Evolutionary conservation across 2,797 vertebrate species (phyloP), one percentile per base, ranked within the genome.

Genomic region (Gallinago stenura): DNA sequence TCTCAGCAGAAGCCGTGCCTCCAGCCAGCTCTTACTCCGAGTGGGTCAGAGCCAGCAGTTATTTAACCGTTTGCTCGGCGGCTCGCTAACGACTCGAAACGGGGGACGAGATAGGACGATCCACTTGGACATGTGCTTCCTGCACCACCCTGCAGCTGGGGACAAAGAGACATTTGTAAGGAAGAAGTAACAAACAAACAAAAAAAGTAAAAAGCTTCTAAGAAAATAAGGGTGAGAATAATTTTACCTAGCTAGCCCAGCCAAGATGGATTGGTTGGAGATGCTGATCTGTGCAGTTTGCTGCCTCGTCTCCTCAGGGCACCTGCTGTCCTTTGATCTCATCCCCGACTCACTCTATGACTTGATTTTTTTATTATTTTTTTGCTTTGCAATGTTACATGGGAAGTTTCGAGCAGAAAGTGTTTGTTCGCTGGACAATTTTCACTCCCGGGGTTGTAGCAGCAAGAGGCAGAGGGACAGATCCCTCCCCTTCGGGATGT

Each of bases 1-100:
- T 72, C 93, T 69, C 90, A 76, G 94, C 70, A 95, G 93, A 90
- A 94, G 72, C n/a, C 22, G 3, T 50, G 80, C 35, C 66, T 78
- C 72, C 77, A 79, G 58, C 64, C 11, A 81, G 80, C 65, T 50
- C 54, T 7, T n/a, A 50, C 69, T 90, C 78, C 1, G 25, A 60
- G 62, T 3, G 28, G 33, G 68, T 78, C 50, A 88, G 41, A 81
- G 76, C 48, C 90, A 61, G n/a, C 5, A 30, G 18, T 41, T 24
- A 46, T 19, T 82, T 81, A 92, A 86, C 61, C 3, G 6, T 71
- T 87, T 22, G 53, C 39, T 85, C 53, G 31, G 21, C 0, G 0
- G 43, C 64, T 71, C 2, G 0, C 37, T 56, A 43, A 31, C 46
- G 1, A 0, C 33, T 69, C 2, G 0, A 37, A 64, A n/a, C 1